phyloP scores from a whole-genome alignment of 1,140 invertebrate species.

The Eriosoma lanigerum region DNA sequence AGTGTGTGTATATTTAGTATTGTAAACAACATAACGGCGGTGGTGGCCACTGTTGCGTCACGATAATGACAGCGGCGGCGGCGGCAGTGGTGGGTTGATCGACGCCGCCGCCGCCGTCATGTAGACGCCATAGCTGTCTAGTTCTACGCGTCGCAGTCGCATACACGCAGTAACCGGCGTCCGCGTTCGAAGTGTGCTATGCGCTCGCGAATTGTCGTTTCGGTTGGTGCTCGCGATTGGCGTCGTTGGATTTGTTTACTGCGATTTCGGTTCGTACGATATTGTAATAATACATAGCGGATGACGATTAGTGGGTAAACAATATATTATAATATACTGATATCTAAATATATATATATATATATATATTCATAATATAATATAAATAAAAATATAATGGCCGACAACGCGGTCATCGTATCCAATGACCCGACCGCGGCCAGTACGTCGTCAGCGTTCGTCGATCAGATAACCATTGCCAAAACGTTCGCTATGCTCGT shows the following conservation, averaged over 20 bases:
- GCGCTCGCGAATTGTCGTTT: conserved; percentile 9
- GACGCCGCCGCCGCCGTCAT: conserved; percentile 1
- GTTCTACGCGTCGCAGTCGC: neutral
- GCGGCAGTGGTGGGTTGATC: neutral
- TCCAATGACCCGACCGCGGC: neutral
- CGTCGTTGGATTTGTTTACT: neutral
- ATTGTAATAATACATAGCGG: too few species aligned
- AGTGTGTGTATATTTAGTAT: neutral
- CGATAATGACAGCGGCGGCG: neutral
- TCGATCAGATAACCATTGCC: conserved; percentile 59
- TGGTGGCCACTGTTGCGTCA: neutral
- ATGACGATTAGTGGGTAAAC: too few species aligned
- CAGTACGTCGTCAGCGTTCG: neutral
- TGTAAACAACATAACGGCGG: neutral
- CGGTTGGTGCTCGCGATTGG: conserved; percentile 25
- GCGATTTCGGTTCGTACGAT: too few species aligned
- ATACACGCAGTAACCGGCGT: conserved; percentile 23
- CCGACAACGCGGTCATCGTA: neutral
- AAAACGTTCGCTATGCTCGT: conserved; percentile 71
- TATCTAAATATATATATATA: too few species aligned
- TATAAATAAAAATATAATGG: too few species aligned
- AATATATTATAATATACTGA: too few species aligned
- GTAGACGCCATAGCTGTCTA: neutral
- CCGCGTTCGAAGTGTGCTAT: conserved; percentile 33
- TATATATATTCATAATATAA: too few species aligned